Evolutionary conservation across 2,888 invertebrate species (phyloP).

Genomic region (Deilephila elpenor): DNA sequence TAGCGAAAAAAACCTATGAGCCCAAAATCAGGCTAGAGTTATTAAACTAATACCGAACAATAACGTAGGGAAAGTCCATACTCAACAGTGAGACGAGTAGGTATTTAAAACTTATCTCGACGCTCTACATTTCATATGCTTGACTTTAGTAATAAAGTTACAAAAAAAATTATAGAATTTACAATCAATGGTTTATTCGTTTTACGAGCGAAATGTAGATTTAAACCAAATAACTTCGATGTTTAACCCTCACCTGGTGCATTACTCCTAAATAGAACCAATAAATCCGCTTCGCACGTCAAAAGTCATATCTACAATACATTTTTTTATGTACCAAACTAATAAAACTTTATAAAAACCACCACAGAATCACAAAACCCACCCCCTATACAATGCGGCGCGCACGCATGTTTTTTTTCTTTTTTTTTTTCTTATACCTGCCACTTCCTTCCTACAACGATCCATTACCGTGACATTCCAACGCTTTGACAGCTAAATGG

Average conservation of each 20-base stretch:
- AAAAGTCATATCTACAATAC: constrained; percentile 31
- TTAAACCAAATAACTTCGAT: neutral
- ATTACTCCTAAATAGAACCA: neutral
- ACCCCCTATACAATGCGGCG: constrained; percentile 58
- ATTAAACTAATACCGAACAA: too few relatives aligned
- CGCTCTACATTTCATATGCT: too few relatives aligned
- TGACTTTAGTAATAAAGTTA: too few relatives aligned
- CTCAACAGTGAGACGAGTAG: too few relatives aligned
- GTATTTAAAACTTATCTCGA: too few relatives aligned
- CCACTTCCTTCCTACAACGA: constrained; percentile 82
- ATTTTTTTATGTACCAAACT: constrained; percentile 36
- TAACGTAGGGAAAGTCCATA: too few relatives aligned
- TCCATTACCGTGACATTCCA: constrained; percentile 81
- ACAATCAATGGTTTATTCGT: neutral
- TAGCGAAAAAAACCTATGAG: too few relatives aligned
- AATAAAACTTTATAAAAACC: constrained; percentile 53
- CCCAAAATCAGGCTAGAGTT: too few relatives aligned
- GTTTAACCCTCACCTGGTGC: constrained; percentile 2
- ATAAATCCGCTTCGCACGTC: constrained; percentile 26
- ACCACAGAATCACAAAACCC: constrained; percentile 58
- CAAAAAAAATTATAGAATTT: neutral
- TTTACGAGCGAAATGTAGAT: neutral
- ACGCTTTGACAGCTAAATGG: constrained; percentile 74
- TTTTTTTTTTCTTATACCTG: constrained; percentile 74
- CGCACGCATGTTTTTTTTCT: constrained; percentile 64